phyloP scores from a whole-genome alignment of 2,888 invertebrate genomes.

The Cephus runcator region DNA sequence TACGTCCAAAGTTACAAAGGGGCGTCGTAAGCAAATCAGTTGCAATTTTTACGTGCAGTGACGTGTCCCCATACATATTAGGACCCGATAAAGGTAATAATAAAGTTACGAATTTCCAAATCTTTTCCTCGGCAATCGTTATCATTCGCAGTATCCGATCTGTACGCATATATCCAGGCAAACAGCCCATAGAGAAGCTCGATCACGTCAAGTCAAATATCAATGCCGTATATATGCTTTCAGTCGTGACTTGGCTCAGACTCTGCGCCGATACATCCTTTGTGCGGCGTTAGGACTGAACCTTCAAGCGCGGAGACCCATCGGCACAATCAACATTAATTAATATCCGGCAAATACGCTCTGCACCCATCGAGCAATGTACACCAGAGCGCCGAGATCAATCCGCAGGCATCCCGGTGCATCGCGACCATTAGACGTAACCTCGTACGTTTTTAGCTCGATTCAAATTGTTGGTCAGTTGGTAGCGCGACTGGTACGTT shows the following conservation, averaged over 20 bases:
- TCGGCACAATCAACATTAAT: slow-evolving; percentile 36
- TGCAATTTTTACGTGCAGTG: slow-evolving; percentile 8
- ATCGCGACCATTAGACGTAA: background rate
- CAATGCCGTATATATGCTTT: slow-evolving; percentile 25
- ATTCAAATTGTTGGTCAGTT: background rate
- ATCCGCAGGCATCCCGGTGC: background rate
- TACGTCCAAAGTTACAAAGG: slow-evolving; percentile 11
- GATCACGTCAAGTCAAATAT: slow-evolving; percentile 36
- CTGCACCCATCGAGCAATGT: background rate
- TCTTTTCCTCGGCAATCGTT: too few relatives aligned
- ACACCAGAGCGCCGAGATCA: background rate
- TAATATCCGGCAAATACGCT: slow-evolving; percentile 11
- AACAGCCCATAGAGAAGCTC: background rate
- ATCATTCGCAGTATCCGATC: too few relatives aligned
- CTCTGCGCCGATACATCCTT: slow-evolving; percentile 30
- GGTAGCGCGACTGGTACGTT: background rate
- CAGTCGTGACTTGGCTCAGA: slow-evolving; percentile 32
- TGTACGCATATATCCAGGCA: too few relatives aligned
- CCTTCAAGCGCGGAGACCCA: slow-evolving; percentile 22
- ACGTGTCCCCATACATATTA: too few relatives aligned
- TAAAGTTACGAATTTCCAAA: too few relatives aligned
- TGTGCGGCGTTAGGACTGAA: slow-evolving; percentile 24
- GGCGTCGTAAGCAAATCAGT: slow-evolving; percentile 30
- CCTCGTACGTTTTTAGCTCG: background rate
- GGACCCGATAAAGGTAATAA: too few relatives aligned